Percentiles rank a stretch among this genome's conserved stretches.
Conservation (phyloP, 2,113 vertebrate species). For the Phrynosoma platyrhinos region DNA sequence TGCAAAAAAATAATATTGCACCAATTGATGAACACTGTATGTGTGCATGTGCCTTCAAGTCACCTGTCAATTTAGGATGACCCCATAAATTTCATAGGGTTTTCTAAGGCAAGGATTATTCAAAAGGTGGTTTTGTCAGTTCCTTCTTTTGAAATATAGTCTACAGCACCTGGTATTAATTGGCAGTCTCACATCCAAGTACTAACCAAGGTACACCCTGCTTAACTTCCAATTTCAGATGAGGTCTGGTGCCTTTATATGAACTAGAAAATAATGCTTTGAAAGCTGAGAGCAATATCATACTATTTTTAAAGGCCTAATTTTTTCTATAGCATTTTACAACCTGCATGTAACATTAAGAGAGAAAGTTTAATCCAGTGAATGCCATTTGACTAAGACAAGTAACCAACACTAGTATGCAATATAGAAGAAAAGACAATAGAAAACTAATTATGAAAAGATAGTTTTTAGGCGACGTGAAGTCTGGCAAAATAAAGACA, state of each 20-base stretch:
- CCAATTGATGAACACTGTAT: not conserved
- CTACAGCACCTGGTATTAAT: too few relatives aligned
- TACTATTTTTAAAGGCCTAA: not conserved
- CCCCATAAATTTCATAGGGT: too few relatives aligned
- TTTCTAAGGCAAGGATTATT: too few relatives aligned
- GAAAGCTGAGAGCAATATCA: not conserved
- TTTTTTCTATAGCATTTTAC: conserved; percentile 25
- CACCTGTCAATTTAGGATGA: too few relatives aligned
- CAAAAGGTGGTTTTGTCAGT: too few relatives aligned
- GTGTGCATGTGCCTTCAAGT: too few relatives aligned
- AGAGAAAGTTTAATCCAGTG: not conserved
- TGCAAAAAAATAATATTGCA: not conserved
- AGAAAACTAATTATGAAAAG: conserved; percentile 21
- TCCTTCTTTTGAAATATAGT: too few relatives aligned
- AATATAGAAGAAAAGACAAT: not conserved
- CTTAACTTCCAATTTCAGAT: too few relatives aligned
- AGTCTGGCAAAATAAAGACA: conserved; percentile 37
- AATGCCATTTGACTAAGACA: not conserved
- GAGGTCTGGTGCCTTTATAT: not conserved
- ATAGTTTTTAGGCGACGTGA: not conserved
- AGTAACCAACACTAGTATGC: conserved; percentile 8
- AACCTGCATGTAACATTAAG: not conserved
- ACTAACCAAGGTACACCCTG: too few relatives aligned
- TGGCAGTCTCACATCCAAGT: too few relatives aligned
- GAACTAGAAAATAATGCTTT: not conserved